Evolutionary conservation across 2,113 vertebrate genomes (phyloP).

Genomic region (Protobothrops flavoviridis): DNA sequence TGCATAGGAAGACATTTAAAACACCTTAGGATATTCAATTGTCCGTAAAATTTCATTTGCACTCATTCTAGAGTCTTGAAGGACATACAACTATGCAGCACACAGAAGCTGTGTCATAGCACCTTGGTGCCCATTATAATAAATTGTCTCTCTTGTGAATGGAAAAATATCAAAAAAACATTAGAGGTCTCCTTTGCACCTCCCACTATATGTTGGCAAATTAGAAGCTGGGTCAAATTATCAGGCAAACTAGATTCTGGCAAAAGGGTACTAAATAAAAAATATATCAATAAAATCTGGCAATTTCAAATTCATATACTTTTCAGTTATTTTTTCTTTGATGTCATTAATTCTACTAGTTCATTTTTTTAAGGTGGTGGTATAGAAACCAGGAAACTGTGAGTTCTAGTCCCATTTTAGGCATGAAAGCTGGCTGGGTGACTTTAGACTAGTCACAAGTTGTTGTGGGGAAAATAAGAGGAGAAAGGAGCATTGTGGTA

Average conservation of each 20-base stretch:
- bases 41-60: background rate
- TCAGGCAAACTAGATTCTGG: background rate
- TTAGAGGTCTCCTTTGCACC: background rate
- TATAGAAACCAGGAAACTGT: background rate
- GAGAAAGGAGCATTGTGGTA: background rate
- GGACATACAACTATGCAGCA: background rate
- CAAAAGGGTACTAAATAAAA: background rate
- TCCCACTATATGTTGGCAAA: background rate
- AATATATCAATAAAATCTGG: background rate
- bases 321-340: background rate
- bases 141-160: background rate
- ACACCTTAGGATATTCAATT: background rate
- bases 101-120: background rate
- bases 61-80: background rate
- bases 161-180: background rate
- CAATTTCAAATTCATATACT: background rate
- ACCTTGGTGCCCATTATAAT: background rate
- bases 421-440: background rate
- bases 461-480: background rate
- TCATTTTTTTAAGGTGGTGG: background rate
- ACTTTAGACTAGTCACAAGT: background rate
- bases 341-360: background rate
- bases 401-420: background rate
- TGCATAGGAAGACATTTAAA: background rate
- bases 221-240: background rate